Percentiles rank a stretch among this genome's conserved stretches.
phyloP scores from a whole-genome alignment of 2,888 invertebrate genomes.

The Yponomeuta malinellus region DNA sequence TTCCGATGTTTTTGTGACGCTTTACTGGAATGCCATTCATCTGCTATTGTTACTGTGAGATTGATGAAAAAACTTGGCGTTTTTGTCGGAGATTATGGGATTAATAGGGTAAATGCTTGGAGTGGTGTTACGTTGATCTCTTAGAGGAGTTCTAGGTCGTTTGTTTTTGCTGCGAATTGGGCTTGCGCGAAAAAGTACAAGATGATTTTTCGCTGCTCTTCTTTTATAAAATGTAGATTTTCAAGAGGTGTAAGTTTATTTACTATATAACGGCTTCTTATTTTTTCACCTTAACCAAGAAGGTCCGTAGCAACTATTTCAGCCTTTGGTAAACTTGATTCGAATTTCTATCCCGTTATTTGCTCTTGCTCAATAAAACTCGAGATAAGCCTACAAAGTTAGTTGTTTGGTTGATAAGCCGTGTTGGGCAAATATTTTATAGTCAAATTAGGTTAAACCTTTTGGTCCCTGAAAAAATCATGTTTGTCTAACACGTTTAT shows the following conservation, averaged over 20 bases:
- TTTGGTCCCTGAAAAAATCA: slow-evolving; percentile 27
- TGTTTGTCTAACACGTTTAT: background rate
- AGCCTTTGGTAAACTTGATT: slow-evolving; percentile 17
- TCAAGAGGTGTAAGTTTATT: background rate
- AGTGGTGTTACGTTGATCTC: background rate
- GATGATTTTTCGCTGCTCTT: no score
- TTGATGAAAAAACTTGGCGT: background rate
- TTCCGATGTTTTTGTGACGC: slow-evolving; percentile 10
- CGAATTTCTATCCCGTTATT: slow-evolving; percentile 44
- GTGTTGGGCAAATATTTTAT: slow-evolving; percentile 39
- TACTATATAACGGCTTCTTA: background rate
- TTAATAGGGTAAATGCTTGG: background rate
- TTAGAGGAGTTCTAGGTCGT: background rate
- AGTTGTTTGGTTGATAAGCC: slow-evolving; percentile 39
- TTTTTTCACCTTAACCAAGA: background rate
- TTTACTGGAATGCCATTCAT: slow-evolving; percentile 14
- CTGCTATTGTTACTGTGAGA: slow-evolving; percentile 8
- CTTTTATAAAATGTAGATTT: background rate
- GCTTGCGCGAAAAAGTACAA: background rate
- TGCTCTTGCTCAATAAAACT: slow-evolving; percentile 49
- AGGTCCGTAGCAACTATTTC: background rate
- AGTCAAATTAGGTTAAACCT: slow-evolving; percentile 49
- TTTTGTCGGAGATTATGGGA: slow-evolving; percentile 3
- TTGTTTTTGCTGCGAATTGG: background rate
- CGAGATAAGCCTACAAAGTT: slow-evolving; percentile 48